A percentile compares a stretch with the other conserved stretches of the same genome.
Conservation (phyloP, 2,797 vertebrate genomes). For the Thunnus albacares region DNA sequence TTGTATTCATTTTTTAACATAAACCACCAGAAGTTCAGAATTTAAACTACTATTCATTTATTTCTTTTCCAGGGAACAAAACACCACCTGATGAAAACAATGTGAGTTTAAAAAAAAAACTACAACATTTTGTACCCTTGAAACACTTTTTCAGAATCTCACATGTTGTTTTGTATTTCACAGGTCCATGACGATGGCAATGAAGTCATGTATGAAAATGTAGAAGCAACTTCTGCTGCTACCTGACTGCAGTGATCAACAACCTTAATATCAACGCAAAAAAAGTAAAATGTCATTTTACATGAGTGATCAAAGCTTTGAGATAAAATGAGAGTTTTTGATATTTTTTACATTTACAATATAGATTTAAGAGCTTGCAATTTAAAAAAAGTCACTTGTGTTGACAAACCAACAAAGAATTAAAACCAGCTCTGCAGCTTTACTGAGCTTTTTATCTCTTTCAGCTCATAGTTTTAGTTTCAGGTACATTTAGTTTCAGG, state of each 20-base stretch:
- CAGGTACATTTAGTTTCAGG: too few relatives aligned
- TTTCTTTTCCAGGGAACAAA: background rate
- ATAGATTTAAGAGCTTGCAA: too few relatives aligned
- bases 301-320: too few relatives aligned
- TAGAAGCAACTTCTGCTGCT: background rate
- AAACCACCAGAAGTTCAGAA: background rate
- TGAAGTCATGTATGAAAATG: conserved; percentile 8
- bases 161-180: background rate
- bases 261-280: background rate
- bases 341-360: too few relatives aligned
- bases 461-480: too few relatives aligned
- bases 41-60: background rate
- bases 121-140: background rate
- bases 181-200: too few relatives aligned
- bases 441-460: too few relatives aligned
- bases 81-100: background rate
- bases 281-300: too few relatives aligned
- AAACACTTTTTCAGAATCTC: background rate
- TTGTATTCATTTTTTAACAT: background rate
- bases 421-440: too few relatives aligned
- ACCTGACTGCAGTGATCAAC: background rate
- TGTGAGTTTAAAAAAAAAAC: conserved; percentile 21
- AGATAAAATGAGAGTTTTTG: too few relatives aligned
- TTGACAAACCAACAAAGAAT: too few relatives aligned
- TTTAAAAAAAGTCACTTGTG: too few relatives aligned